Conservation (phyloP, 2,113 vertebrate genomes). For the Odontophorus gujanensis region DNA sequence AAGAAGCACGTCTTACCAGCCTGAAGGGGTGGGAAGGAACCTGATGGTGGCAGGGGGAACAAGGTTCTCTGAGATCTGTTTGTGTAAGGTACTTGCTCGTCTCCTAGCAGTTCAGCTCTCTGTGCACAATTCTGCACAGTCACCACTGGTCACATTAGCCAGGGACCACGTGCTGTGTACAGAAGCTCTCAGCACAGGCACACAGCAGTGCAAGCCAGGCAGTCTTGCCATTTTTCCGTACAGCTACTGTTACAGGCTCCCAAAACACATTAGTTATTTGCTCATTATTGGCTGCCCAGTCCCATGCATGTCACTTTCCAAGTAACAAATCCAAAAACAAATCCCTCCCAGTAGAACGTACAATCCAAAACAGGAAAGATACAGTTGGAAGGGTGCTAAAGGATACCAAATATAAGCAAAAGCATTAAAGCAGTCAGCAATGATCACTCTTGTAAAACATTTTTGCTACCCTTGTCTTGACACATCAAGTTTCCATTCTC, state of each 20-base stretch:
- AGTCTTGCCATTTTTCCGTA: slow-evolving; percentile 13
- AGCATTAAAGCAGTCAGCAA: slow-evolving; percentile 9
- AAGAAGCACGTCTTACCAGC: neutral
- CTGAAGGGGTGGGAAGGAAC: neutral
- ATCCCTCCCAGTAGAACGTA: neutral
- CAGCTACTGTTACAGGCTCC: slow-evolving; percentile 32
- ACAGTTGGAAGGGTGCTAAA: neutral
- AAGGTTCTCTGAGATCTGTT: neutral
- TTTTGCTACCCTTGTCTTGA: slow-evolving; percentile 4
- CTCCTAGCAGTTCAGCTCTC: neutral
- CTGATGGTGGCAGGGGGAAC: neutral
- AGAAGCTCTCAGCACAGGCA: neutral
- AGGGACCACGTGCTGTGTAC: neutral
- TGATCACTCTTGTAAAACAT: slow-evolving; percentile 14
- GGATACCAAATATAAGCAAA: neutral
- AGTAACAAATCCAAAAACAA: neutral
- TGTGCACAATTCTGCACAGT: neutral
- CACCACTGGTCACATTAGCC: neutral
- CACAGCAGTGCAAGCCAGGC: neutral
- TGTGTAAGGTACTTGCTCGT: rapidly evolving
- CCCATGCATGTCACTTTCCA: neutral
- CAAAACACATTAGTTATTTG: neutral
- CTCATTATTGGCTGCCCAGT: slow-evolving; percentile 17
- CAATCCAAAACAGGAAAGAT: slow-evolving; percentile 39
- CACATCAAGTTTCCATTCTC: slow-evolving; percentile 10